Evolutionary conservation across 2,888 invertebrate species (phyloP).

Genomic region (Pandemis corylana): DNA sequence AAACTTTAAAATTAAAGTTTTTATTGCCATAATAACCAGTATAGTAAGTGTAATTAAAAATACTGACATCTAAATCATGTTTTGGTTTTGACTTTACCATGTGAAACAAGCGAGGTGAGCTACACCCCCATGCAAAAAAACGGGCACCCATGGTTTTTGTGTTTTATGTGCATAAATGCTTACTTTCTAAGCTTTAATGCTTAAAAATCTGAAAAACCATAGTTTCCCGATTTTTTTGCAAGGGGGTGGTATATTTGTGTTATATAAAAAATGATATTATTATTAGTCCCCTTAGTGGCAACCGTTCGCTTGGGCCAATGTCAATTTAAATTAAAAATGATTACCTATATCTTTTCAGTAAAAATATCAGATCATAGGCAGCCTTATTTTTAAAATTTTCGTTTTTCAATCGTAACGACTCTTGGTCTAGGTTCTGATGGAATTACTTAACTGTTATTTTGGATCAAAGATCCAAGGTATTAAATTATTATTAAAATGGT

Average conservation of each 20-base stretch:
- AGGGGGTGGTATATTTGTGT: too few species aligned
- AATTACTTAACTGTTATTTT: slow-evolving; percentile 6
- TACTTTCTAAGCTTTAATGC: too few species aligned
- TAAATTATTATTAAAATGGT: too few species aligned
- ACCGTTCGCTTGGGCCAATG: too few species aligned
- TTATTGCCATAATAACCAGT: not conserved
- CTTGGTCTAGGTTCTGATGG: not conserved
- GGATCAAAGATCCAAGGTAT: not conserved
- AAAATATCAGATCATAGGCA: not conserved
- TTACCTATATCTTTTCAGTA: not conserved
- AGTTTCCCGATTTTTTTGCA: too few species aligned
- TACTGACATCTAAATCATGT: not conserved
- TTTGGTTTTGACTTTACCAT: not conserved
- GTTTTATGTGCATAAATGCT: too few species aligned
- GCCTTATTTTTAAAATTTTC: not conserved
- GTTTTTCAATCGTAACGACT: not conserved
- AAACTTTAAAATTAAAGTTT: not conserved
- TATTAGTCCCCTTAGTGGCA: too few species aligned
- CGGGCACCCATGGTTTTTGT: too few species aligned
- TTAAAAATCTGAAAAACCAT: too few species aligned
- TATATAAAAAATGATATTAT: too few species aligned
- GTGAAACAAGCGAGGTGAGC: not conserved
- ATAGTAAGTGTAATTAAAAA: not conserved
- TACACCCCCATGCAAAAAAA: too few species aligned
- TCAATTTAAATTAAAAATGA: too few species aligned